Evolutionary conservation across 2,113 vertebrate species (phyloP), one percentile per base, ranked within the genome.

Genomic region (Benitochromis conjunctus): DNA sequence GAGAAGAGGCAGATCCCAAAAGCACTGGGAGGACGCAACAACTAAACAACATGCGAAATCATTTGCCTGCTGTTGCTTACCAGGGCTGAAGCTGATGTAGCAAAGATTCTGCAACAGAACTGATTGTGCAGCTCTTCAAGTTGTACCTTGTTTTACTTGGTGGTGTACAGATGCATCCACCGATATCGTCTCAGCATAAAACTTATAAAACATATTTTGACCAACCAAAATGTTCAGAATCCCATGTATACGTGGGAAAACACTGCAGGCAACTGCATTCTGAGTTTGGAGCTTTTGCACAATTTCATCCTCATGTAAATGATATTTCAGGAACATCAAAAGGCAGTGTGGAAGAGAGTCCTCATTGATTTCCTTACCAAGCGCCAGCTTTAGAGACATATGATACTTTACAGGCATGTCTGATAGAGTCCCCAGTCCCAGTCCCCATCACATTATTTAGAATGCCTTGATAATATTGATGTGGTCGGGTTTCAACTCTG

Each of bases 401-500:
- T 10, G 43, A 48, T 26, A 43, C 81, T 71, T 55, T 11, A 0
- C 10, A 58, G 48, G 4, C 57, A 16, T 26, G 9, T 21, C 38
- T 38, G 2, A 43, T 55, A 36, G 53, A 56, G 55, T 41, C 41
- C 48, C 53, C 21, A 6, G 64, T 5, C 62, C 34, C 26, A 3
- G 78, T 2, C 57, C 9, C 5, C 55, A 48, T 85, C 57, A 16
- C 41, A 46, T 86, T 78, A 19, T 80, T 81, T 51, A 53, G 24
- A 82, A 18, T 82, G n/a, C 19, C 82, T 79, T 74, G 53, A 55
- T 60, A 55, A 66, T 74, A 81, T 66, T 80, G 80, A 81, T 57
- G 57, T 71, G 69, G 9, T 26, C n/a, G 54, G 21, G 53, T 85
- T 82, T 26, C 31, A 26, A 53, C 54, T 81, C 64, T 69, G 29